Evolutionary conservation across 2,113 vertebrate species (phyloP).

Genomic region (Puffinus mauretanicus): DNA sequence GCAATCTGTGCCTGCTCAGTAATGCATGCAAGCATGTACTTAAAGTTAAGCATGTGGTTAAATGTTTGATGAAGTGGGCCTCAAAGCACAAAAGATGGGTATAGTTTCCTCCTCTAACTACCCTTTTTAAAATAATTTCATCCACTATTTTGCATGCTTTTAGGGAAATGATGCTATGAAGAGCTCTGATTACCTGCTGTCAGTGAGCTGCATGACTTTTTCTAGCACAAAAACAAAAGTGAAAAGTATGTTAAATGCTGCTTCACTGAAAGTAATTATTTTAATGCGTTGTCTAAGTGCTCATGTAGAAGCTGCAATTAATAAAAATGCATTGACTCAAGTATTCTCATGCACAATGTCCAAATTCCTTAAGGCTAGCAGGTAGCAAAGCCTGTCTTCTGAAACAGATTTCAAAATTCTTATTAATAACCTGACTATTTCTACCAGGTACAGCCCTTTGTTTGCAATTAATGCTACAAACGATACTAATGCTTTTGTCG

Average conservation of each 20-base stretch:
- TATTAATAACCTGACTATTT: not conserved
- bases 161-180: not conserved
- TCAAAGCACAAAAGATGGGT: not conserved
- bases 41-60: not conserved
- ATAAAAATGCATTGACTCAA: not conserved
- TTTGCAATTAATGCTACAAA: not conserved
- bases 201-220: not conserved
- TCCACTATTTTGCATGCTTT: not conserved
- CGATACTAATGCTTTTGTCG: rapidly evolving
- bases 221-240: not conserved
- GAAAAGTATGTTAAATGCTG: not conserved
- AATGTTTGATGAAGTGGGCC: not conserved
- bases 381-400: not conserved
- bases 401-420: not conserved
- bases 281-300: not conserved
- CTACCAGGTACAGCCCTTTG: not conserved
- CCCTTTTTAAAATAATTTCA: not conserved
- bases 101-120: not conserved
- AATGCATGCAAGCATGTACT: not conserved
- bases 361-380: not conserved
- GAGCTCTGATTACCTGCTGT: not conserved
- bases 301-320: not conserved
- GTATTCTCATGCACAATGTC: not conserved
- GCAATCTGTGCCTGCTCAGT: not conserved
- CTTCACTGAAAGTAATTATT: not conserved